These are phyloP conservation scores for Bolinopsis microptera DNA, from an alignment of 37 sponge, comb jelly and placozoan species.

Conservation along the genomic window DNA sequence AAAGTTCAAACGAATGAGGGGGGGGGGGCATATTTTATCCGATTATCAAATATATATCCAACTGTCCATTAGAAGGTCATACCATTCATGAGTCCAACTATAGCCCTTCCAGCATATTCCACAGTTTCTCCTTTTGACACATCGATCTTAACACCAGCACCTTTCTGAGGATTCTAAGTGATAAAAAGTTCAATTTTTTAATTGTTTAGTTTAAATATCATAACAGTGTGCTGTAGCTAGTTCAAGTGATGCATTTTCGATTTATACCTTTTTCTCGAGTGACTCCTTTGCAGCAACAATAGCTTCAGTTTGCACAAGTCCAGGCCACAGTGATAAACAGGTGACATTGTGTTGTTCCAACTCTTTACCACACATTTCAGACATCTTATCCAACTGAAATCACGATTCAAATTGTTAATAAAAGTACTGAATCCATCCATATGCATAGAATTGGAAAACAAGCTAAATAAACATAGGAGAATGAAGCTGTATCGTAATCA, in stretches of 20 bases:
- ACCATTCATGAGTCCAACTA: conserved; percentile 58
- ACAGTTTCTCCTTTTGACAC: conserved; percentile 47
- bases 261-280: neutral
- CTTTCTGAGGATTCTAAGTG: too few relatives aligned
- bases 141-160: neutral
- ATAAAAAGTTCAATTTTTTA: too few relatives aligned
- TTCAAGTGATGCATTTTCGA: too few relatives aligned
- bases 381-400: conserved; percentile 63
- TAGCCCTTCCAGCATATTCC: conserved; percentile 24
- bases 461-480: too few relatives aligned
- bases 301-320: conserved; percentile 63
- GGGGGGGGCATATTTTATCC: too few relatives aligned
- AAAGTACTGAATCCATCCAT: too few relatives aligned
- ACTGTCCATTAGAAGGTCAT: neutral
- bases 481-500: too few relatives aligned
- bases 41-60: neutral
- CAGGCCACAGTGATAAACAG: conserved; percentile 61
- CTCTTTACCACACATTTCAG: conserved; percentile 48
- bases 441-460: too few relatives aligned
- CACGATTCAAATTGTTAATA: too few relatives aligned
- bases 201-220: too few relatives aligned
- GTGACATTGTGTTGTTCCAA: conserved; percentile 44
- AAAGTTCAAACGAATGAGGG: too few relatives aligned
- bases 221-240: too few relatives aligned
- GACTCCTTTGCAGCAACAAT: conserved; percentile 14